Evolutionary conservation across 1,140 invertebrate species (phyloP).

Genomic region (Drosophila ercepeae): DNA sequence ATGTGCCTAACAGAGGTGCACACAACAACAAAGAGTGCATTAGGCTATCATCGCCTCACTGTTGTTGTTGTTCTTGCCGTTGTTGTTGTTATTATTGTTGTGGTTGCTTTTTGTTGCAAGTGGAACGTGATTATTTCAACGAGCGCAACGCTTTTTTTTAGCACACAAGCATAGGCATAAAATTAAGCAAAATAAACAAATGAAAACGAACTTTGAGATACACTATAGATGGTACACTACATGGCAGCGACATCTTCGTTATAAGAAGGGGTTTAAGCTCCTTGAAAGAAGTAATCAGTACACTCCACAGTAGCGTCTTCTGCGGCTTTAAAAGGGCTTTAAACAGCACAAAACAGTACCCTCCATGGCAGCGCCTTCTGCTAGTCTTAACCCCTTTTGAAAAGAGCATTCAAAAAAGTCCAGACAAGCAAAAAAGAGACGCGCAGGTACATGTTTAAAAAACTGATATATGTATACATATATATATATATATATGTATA

Average conservation of each 20-base stretch:
- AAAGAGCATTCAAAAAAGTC: neutral
- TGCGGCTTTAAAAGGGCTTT: no score
- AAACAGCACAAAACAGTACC: no score
- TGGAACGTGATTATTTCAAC: slow-evolving; percentile 76
- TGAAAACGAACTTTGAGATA: neutral
- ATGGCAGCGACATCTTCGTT: neutral
- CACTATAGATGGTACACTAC: neutral
- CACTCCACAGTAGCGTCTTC: no score
- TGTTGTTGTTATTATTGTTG: slow-evolving; percentile 43
- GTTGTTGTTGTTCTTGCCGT: slow-evolving; percentile 6
- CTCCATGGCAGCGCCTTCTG: neutral
- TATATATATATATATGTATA: slow-evolving; percentile 8
- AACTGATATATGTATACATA: neutral
- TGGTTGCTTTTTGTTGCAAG: slow-evolving; percentile 64
- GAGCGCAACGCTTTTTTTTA: slow-evolving; percentile 58
- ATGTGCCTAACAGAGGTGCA: slow-evolving; percentile 35
- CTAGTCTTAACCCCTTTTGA: neutral
- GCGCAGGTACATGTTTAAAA: slow-evolving; percentile 20
- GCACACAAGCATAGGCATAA: slow-evolving; percentile 19
- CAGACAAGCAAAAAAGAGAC: slow-evolving; percentile 14
- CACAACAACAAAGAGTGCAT: slow-evolving; percentile 12
- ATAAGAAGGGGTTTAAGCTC: no score
- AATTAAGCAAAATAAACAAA: neutral
- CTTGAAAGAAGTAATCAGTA: no score
- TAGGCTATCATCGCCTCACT: slow-evolving; percentile 50